Base-by-base conservation (phyloP, 2,113 vertebrate genomes). In the Cathartes aura region DNA sequence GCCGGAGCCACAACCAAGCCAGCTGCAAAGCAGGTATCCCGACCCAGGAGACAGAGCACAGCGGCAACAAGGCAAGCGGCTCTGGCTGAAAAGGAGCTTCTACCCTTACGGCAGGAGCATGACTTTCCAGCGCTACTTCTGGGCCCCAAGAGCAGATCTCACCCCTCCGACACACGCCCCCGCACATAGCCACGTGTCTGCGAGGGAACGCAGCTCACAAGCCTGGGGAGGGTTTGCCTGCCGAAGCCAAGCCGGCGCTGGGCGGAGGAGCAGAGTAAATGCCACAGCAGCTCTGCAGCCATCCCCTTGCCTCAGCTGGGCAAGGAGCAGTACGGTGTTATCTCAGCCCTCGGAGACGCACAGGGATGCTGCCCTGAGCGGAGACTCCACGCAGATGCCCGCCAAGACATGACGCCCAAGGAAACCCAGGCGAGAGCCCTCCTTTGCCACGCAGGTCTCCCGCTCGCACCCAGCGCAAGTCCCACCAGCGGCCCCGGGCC, bases 31-130 rank as follows among this genome's bases (percentile, higher is more conserved):
- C 87, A 47, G 21, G 29, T 3, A 23, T 24, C 20, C 55, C 4
- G 2, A 67, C 30, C 23, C 60, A 26, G 48, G 22, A 74, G 56
- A 47, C 1, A 0, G 43, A 55, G 38, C 60, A 30, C 0, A 0
- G 32, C 8, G 2, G 40, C 70, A 71, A 38, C 53, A 34, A 60
- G 38, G n/a, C 27, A 53, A 48, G 36, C 0, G 0, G 21, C 34
- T 56, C 73, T 38, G 22, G 34, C 63, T 76, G 59, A 38, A 52
- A 55, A 82, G 40, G 34, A 73, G 67, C 38, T 60, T 67, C 78
- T 24, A 12, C 34, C 42, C 82, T 80, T 38, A 19, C 0, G 4
- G 60, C 11, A 19, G 32, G 24, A 63, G 21, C 36, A 38, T 0
- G 0, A 17, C 48, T 14, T 80, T 20, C 48, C 56, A 67, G 50